Evolutionary conservation across 2,888 invertebrate genomes (phyloP).

Genomic region (Polietes domitor): DNA sequence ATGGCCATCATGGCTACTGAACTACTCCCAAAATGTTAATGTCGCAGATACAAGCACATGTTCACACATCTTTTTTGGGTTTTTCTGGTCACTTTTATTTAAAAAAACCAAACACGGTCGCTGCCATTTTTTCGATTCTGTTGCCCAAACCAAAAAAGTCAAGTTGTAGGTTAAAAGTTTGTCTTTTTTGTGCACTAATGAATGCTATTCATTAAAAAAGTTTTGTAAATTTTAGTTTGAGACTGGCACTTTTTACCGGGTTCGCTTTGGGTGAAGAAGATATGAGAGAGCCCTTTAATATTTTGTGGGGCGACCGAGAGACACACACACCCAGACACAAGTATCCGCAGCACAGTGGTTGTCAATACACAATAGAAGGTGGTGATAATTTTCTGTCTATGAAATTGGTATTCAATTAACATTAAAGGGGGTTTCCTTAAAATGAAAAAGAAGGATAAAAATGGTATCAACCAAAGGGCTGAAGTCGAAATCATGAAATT

Average conservation of each 20-base stretch:
- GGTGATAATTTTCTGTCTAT: too few species aligned
- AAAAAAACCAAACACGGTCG: neutral
- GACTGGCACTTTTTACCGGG: neutral
- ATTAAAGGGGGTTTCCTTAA: too few species aligned
- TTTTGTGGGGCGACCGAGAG: neutral
- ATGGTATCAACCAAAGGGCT: too few species aligned
- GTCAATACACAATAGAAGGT: neutral
- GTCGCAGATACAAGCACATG: constrained; percentile 11
- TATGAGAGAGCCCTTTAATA: neutral
- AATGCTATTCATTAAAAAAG: constrained; percentile 37
- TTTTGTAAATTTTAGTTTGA: constrained; percentile 2
- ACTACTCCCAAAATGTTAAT: constrained; percentile 33
- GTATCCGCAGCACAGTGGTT: neutral
- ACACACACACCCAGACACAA: neutral
- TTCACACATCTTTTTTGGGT: neutral
- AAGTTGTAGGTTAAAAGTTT: constrained; percentile 31
- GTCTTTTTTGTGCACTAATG: constrained; percentile 18
- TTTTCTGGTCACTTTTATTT: neutral
- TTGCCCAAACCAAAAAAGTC: neutral
- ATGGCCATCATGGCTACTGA: neutral
- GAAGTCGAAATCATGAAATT: too few species aligned
- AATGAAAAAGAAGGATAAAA: too few species aligned
- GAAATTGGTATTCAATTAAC: too few species aligned
- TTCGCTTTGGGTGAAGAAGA: neutral
- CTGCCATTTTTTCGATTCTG: constrained; percentile 1